Evolutionary conservation across 2,797 vertebrate species (phyloP).

Genomic region (Coregonus suidteri): DNA sequence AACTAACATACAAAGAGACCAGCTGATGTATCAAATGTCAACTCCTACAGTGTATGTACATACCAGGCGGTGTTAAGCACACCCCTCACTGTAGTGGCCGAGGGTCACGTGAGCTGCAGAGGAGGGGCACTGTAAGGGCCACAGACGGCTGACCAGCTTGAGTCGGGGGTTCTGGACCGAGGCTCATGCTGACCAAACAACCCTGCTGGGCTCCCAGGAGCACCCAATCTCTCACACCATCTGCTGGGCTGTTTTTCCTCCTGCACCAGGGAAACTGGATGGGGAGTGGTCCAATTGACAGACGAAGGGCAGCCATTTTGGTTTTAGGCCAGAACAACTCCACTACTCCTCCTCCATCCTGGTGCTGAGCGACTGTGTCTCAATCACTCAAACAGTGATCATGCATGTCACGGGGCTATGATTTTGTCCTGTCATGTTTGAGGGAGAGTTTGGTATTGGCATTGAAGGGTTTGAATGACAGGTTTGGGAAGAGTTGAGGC

Average conservation of each 20-base stretch:
- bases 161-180: conserved; percentile 41
- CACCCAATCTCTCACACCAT: conserved; percentile 51
- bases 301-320: conserved; percentile 36
- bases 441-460: conserved; percentile 4
- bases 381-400: conserved; percentile 12
- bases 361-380: conserved; percentile 9
- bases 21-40: background rate
- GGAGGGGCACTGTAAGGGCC: conserved; percentile 12
- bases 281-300: conserved; percentile 28
- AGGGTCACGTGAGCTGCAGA: background rate
- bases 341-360: background rate
- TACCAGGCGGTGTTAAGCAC: background rate
- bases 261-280: conserved; percentile 26
- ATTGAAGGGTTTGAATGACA: background rate
- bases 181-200: conserved; percentile 39
- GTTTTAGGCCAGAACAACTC: conserved; percentile 29
- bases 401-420: background rate
- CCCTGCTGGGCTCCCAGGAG: conserved; percentile 36
- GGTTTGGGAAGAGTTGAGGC: background rate
- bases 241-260: conserved; percentile 39
- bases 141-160: conserved; percentile 54
- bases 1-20: no score
- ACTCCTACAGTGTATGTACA: background rate
- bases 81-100: background rate
- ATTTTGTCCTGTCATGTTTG: conserved; percentile 3